Conservation (phyloP, 1,140 invertebrate genomes). For the Wiebesia pumilae region DNA sequence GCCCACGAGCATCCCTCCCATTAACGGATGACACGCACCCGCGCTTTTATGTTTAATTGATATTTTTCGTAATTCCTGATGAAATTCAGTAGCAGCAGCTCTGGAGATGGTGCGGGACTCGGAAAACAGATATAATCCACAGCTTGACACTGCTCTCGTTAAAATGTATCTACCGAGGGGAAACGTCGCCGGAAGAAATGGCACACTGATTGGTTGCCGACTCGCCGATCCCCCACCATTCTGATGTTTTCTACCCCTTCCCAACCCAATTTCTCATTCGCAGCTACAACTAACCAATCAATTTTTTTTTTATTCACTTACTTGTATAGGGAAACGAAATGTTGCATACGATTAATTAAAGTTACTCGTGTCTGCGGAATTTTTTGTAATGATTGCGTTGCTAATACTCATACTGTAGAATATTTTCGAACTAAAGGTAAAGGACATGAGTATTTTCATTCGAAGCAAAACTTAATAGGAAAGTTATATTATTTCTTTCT, state of each 20-base stretch:
- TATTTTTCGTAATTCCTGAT: slow-evolving; percentile 68
- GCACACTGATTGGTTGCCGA: slow-evolving; percentile 15
- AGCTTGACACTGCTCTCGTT: slow-evolving; percentile 34
- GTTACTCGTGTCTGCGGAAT: neutral
- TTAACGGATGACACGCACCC: slow-evolving; percentile 68
- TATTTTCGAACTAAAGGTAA: neutral
- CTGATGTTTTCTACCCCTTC: neutral
- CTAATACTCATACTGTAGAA: neutral
- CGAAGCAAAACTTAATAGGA: no score
- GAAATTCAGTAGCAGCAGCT: neutral
- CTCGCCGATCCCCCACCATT: neutral
- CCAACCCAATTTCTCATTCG: neutral
- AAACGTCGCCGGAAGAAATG: slow-evolving; percentile 11
- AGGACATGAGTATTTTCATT: neutral
- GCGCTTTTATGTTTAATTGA: slow-evolving; percentile 71
- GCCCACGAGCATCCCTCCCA: slow-evolving; percentile 56
- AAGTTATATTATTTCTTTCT: no score
- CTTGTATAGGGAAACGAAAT: slow-evolving; percentile 9
- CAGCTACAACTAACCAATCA: slow-evolving; percentile 1
- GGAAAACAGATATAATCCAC: slow-evolving; percentile 49
- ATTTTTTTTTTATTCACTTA: slow-evolving; percentile 4
- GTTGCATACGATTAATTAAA: slow-evolving; percentile 2
- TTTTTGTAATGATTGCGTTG: neutral
- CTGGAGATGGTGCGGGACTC: slow-evolving; percentile 3
- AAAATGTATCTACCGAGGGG: slow-evolving; percentile 26